phyloP scores from a whole-genome alignment of 2,888 invertebrate genomes.

The Papilio demoleus region DNA sequence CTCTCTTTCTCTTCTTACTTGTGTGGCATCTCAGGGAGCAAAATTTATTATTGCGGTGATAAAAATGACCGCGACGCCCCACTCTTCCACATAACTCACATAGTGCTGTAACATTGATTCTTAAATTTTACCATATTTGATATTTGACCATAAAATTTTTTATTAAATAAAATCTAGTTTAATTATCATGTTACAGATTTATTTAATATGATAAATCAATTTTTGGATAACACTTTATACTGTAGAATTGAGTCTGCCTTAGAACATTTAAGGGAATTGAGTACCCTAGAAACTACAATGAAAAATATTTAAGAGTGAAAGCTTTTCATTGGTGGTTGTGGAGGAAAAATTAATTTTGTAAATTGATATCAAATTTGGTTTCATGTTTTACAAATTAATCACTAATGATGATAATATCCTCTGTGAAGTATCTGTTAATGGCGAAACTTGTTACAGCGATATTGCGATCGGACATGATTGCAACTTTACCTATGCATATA shows the following conservation, averaged over 20 bases:
- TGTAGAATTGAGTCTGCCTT: too few relatives aligned
- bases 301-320: too few relatives aligned
- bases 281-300: too few relatives aligned
- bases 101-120: conserved; percentile 60
- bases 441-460: not conserved
- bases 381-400: not conserved
- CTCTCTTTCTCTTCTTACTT: conserved; percentile 60
- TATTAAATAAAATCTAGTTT: conserved; percentile 7
- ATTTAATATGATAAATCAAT: too few relatives aligned
- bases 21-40: conserved; percentile 72
- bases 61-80: conserved; percentile 72
- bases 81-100: conserved; percentile 77
- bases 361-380: too few relatives aligned
- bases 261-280: too few relatives aligned
- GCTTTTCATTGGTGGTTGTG: too few relatives aligned
- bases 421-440: not conserved
- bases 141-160: not conserved
- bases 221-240: not conserved
- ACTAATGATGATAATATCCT: not conserved
- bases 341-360: too few relatives aligned
- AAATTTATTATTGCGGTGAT: conserved; percentile 69
- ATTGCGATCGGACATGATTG: not conserved
- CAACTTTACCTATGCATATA: not conserved
- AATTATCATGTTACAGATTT: too few relatives aligned
- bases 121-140: conserved; percentile 14